These are phyloP conservation scores for Physella acuta DNA, from an alignment of 1,140 invertebrate genomes.

Conservation along the genomic window DNA sequence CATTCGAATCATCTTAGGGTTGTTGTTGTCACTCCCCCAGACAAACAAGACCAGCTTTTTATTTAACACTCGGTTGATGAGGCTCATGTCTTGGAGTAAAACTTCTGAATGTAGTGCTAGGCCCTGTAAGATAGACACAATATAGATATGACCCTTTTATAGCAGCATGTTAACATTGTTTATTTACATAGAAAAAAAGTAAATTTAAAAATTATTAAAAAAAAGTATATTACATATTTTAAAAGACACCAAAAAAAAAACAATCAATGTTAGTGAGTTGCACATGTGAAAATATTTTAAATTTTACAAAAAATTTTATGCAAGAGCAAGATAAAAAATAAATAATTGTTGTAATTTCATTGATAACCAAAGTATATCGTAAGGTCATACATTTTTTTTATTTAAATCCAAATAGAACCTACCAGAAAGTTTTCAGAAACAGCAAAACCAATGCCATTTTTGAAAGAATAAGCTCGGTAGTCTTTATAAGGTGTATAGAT, in stretches of 20 bases:
- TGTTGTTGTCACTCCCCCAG: constrained; percentile 95
- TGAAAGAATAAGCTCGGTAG: constrained; percentile 77
- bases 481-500: constrained; percentile 83
- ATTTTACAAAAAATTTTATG: no score
- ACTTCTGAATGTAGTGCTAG: constrained; percentile 91
- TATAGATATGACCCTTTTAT: no score
- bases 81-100: constrained; percentile 77
- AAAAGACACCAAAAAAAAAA: background rate
- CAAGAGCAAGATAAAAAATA: no score
- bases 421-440: constrained; percentile 46
- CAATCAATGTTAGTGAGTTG: no score
- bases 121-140: constrained; percentile 66
- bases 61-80: constrained; percentile 76
- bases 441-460: constrained; percentile 80
- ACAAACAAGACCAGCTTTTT: constrained; percentile 85
- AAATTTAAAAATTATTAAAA: background rate
- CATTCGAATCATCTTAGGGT: constrained; percentile 80
- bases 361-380: no score
- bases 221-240: background rate
- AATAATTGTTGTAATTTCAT: no score
- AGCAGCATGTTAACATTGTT: no score
- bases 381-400: no score
- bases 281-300: no score
- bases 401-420: no score
- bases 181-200: no score